phyloP scores from a whole-genome alignment of 2,888 invertebrate species.

The Tetragonisca angustula region DNA sequence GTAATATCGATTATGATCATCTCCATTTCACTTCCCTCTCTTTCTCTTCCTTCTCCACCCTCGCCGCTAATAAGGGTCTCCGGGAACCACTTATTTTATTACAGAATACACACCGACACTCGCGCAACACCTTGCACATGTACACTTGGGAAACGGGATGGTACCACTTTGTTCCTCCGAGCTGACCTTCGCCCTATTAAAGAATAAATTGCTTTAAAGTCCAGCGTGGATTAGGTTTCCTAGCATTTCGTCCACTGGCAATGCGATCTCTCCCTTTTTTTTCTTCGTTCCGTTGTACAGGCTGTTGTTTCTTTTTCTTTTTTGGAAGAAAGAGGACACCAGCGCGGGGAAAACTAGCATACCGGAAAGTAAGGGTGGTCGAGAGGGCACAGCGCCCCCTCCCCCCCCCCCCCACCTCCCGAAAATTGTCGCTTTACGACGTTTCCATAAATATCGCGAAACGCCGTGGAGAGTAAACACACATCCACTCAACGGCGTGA shows the following conservation, averaged over 20 bases:
- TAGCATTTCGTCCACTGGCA: conserved; percentile 18
- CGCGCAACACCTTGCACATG: background rate
- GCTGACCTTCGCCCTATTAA: conserved; percentile 66
- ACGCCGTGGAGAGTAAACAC: conserved; percentile 56
- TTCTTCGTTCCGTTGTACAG: background rate
- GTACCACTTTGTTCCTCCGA: conserved; percentile 29
- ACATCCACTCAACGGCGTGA: conserved; percentile 37
- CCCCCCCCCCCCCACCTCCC: too few species aligned
- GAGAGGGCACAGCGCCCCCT: background rate
- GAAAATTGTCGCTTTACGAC: conserved; percentile 50
- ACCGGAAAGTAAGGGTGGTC: background rate
- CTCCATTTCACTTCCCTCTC: conserved; percentile 6
- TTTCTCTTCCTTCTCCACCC: conserved; percentile 23
- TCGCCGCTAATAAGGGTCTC: conserved; percentile 54
- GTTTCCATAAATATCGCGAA: conserved; percentile 56
- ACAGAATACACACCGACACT: conserved; percentile 18
- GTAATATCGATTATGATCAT: conserved; percentile 56
- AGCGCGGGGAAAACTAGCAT: background rate
- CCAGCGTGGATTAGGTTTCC: conserved; percentile 54
- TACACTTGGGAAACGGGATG: background rate
- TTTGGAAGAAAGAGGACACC: conserved; percentile 39
- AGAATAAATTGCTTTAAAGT: conserved; percentile 58
- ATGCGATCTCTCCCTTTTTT: conserved; percentile 33
- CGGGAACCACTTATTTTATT: conserved; percentile 64
- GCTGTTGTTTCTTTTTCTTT: too few species aligned